These are phyloP conservation scores for Notolabrus celidotus DNA, from an alignment of 2,797 vertebrate genomes.

Conservation along the genomic window DNA sequence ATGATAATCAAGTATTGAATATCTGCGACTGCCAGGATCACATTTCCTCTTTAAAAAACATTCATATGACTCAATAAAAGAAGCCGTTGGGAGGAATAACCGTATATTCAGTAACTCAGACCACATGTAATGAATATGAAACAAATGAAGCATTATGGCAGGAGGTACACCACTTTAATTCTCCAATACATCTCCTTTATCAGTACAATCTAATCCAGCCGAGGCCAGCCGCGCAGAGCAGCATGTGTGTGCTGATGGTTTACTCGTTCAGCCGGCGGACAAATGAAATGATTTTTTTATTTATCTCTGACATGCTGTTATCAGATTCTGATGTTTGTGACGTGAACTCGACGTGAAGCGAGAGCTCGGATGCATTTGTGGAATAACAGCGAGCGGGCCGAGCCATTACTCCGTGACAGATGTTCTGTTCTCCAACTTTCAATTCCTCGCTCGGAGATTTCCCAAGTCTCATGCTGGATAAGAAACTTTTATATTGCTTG, in stretches of 20 bases:
- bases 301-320: slow-evolving; percentile 74
- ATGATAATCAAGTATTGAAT: slow-evolving; percentile 36
- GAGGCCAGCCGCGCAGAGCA: slow-evolving; percentile 66
- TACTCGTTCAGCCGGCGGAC: slow-evolving; percentile 56
- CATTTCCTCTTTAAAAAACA: slow-evolving; percentile 45
- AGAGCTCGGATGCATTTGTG: slow-evolving; percentile 73
- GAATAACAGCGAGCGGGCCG: slow-evolving; percentile 59
- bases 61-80: slow-evolving; percentile 31
- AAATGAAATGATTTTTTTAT: slow-evolving; percentile 74
- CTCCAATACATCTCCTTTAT: slow-evolving; percentile 77
- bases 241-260: slow-evolving; percentile 62
- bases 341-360: slow-evolving; percentile 57
- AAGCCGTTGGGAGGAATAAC: slow-evolving; percentile 62
- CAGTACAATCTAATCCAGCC: slow-evolving; percentile 79
- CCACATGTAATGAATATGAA: slow-evolving; percentile 80
- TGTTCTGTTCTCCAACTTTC: slow-evolving; percentile 64
- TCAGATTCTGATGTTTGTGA: slow-evolving; percentile 76
- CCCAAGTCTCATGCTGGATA: slow-evolving; percentile 60
- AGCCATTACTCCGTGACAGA: slow-evolving; percentile 64
- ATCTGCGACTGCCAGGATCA: slow-evolving; percentile 37
- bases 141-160: slow-evolving; percentile 74
- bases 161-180: slow-evolving; percentile 73
- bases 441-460: slow-evolving; percentile 67
- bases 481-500: slow-evolving; percentile 66
- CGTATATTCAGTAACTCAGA: slow-evolving; percentile 73